Conservation (phyloP, 2,888 invertebrate species). For the Tuta absoluta region DNA sequence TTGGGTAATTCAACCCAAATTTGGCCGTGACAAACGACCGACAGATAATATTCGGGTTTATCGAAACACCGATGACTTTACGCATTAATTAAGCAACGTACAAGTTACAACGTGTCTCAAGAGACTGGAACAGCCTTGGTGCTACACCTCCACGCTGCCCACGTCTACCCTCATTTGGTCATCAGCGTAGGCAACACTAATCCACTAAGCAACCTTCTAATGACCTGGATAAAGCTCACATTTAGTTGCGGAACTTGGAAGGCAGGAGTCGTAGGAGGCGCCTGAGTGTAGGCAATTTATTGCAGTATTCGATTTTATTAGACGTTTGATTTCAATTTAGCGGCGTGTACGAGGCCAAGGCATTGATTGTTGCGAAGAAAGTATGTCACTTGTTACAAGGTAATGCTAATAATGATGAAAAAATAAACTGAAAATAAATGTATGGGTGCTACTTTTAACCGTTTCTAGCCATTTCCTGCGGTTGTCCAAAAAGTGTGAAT, state of each 20-base stretch:
- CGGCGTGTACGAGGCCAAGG: constrained; percentile 6
- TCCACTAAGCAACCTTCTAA: constrained; percentile 76
- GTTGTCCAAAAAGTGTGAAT: too few relatives aligned
- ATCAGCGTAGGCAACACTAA: constrained; percentile 74
- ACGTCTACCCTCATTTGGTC: constrained; percentile 80
- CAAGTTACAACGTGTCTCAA: constrained; percentile 65
- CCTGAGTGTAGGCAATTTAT: constrained; percentile 67
- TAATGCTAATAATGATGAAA: too few relatives aligned
- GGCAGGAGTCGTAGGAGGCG: constrained; percentile 58
- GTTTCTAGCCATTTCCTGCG: too few relatives aligned
- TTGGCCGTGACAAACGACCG: constrained; percentile 32
- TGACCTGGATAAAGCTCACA: constrained; percentile 67
- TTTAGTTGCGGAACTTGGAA: constrained; percentile 71
- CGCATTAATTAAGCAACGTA: constrained; percentile 75
- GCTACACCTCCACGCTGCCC: constrained; percentile 77
- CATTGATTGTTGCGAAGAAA: not conserved
- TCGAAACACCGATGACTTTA: constrained; percentile 56
- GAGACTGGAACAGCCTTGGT: constrained; percentile 77
- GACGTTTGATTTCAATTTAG: constrained; percentile 39
- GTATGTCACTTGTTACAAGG: not conserved
- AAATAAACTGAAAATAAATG: too few relatives aligned
- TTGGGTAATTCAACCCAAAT: constrained; percentile 33
- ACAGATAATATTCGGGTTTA: constrained; percentile 32
- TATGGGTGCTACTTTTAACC: too few relatives aligned
- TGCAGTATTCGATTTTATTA: constrained; percentile 51